Base-by-base conservation (phyloP, 1,140 invertebrate species). In the Drosophila repleta region DNA sequence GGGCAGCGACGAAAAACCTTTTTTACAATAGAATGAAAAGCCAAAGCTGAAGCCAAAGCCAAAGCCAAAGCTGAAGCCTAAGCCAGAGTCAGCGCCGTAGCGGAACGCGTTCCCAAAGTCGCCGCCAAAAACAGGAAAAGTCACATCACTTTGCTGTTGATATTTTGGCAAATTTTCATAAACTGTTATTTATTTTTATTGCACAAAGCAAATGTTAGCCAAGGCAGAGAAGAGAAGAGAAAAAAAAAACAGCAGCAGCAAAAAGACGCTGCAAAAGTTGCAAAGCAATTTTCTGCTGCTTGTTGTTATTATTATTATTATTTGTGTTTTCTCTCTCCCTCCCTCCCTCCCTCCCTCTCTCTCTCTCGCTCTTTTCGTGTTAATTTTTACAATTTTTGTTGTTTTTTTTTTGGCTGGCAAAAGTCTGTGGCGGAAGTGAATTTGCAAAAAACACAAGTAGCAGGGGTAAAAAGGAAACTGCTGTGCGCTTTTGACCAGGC, bases 151-250 rank as follows among this genome's bases (percentile, higher is more conserved):
- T 55, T 41, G 67, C 39, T 57, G 74, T 66, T 83, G 65, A 74
- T 83, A 70, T 84, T 85, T 90, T 90, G 85, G 85, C 85, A 90
- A 90, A 90, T 90, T 90, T 90, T 88, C 79, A 90, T 88, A 87
- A 81, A 90, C 82, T 88, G 83, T 83, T 88, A 85, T 87, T 85
- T 88, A 85, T 85, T 88, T 85, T 79, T 79, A 85, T 80, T 72
- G 83, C 81, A 85, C 69, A 77, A 85, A 80, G 67, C 79, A 84
- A 84, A 83, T 61, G 58, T 63, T 62, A 69, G 67, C 64, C 70
- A 71, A 46, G 55, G 56, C 20, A 41, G 29, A 74, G 58, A 20
- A 21, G 43, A 58, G 56, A 24, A 41, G 29, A 74, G 58, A 20
- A 21, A 51, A 43, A 18, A 49, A 29, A 24, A 41, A 26, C 26